Base-by-base conservation (phyloP, 2,113 vertebrate genomes). In the Callaeas wilsoni region DNA sequence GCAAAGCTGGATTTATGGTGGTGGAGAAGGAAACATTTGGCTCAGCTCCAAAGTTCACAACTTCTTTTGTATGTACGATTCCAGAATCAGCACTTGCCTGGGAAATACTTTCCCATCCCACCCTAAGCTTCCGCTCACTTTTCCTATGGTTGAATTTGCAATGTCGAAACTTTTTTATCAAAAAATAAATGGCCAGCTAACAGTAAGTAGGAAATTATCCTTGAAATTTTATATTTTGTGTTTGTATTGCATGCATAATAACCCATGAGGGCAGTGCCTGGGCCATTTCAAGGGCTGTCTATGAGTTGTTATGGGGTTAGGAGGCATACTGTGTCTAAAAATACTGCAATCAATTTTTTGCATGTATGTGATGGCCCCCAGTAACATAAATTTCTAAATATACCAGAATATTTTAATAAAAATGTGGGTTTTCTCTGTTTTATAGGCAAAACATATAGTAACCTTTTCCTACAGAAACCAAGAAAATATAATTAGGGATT, bases 71-170 rank as follows among this genome's bases (percentile, higher is more conserved):
- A 52, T 53, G 70, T 94, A 70, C 57, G 29, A 12, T 94, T 92
- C 94, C 94, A 97, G 90, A 97, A 96, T 91, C 95, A 97, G 95
- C 93, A 91, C 84, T 96, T 52, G 57, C 20, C 37, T 91, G 94
- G 53, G 82, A 96, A 96, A 84, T 50, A n/a, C 82, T 97, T 93
- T 94, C 63, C 77, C 67, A 89, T 56, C 90, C 78, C 85, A 90
- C 82, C 75, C 86, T 93, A 89, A 91, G 57, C 80, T 93, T 85
- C 88, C 3, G 1, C 16, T 93, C 7, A 6, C 41, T 95, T 84
- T 75, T 89, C 69, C 56, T 93, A 4, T 5, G 3, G 37, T 52
- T 75, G 49, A 82, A 55, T 95, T 88, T 70, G 50, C 29, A 53
- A 47, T 2, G 2, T 69, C 57, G 68, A 57, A 29, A 2, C 1